Conservation (phyloP, 1,140 invertebrate genomes). For the Leptinotarsa lineolata region DNA sequence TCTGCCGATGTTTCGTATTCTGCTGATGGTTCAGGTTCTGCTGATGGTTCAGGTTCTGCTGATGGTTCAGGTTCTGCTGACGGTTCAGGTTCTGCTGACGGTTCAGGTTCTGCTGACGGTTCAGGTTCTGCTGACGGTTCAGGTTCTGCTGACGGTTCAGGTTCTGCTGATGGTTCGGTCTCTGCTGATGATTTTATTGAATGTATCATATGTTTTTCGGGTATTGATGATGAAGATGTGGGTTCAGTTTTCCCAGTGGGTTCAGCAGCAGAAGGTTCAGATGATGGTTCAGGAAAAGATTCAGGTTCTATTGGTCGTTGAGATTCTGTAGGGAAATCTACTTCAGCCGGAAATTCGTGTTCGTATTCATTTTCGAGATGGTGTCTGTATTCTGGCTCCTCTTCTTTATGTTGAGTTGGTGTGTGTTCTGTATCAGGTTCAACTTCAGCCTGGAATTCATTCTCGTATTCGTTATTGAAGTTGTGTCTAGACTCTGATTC, state of each 20-base stretch:
- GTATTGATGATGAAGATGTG: neutral
- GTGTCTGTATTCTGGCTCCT: constrained; percentile 37
- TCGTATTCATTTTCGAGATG: constrained; percentile 4
- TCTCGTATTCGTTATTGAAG: constrained; percentile 6
- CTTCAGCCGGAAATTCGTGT: constrained; percentile 1
- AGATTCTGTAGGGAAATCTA: neutral
- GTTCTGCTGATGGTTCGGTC: constrained; percentile 46
- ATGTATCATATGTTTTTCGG: neutral
- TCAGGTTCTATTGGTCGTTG: constrained; percentile 37
- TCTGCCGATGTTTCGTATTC: constrained; percentile 49
- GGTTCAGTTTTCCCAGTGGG: neutral
- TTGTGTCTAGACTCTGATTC: constrained; percentile 37
- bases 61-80: neutral
- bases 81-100: neutral
- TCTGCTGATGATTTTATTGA: constrained; percentile 32
- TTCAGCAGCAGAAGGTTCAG: constrained; percentile 1
- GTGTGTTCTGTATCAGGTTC: neutral
- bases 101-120: constrained; percentile 24
- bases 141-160: no score
- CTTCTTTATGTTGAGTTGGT: neutral
- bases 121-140: neutral
- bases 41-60: constrained; percentile 15
- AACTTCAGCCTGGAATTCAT: constrained; percentile 9
- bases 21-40: constrained; percentile 47
- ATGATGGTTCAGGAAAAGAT: constrained; percentile 46